Conservation (phyloP, 2,888 invertebrate species). For the Drosophila antonietae region DNA sequence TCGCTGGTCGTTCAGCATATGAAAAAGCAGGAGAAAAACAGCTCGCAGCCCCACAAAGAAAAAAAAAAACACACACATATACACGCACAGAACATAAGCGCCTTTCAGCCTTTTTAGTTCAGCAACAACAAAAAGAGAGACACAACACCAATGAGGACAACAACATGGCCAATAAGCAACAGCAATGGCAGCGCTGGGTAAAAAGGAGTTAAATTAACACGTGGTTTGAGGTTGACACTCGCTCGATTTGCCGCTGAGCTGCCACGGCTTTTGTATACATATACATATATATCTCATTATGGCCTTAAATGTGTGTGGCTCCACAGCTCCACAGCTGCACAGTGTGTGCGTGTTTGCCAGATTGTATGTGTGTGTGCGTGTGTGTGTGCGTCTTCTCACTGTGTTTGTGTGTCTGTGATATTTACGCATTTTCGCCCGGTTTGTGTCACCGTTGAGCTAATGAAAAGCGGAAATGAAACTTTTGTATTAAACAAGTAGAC, state of each 20-base stretch:
- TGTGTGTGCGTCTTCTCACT: background rate
- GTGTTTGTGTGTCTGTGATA: conserved; percentile 45
- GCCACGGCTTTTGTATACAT: conserved; percentile 62
- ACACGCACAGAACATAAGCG: conserved; percentile 63
- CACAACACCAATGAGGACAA: conserved; percentile 24
- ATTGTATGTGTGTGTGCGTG: too few species aligned
- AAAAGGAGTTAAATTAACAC: conserved; percentile 76
- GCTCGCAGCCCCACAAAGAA: conserved; percentile 65
- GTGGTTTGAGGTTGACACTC: conserved; percentile 76
- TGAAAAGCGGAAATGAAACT: conserved; percentile 80
- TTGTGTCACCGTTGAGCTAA: conserved; percentile 76
- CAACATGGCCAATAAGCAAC: conserved; percentile 52
- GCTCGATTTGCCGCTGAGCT: conserved; percentile 70
- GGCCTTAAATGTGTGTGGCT: conserved; percentile 58
- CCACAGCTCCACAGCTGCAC: conserved; percentile 11
- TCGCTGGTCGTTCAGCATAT: conserved; percentile 60
- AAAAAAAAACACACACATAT: conserved; percentile 52
- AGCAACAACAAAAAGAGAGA: conserved; percentile 29
- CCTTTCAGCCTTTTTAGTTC: conserved; percentile 78
- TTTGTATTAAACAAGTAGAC: conserved; percentile 74
- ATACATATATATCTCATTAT: conserved; percentile 70
- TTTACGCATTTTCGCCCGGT: conserved; percentile 73
- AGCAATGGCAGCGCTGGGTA: conserved; percentile 25
- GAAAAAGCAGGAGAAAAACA: conserved; percentile 48
- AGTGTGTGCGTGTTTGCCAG: conserved; percentile 8